phyloP scores from a whole-genome alignment of 2,797 vertebrate species.

The Onychomys torridus region DNA sequence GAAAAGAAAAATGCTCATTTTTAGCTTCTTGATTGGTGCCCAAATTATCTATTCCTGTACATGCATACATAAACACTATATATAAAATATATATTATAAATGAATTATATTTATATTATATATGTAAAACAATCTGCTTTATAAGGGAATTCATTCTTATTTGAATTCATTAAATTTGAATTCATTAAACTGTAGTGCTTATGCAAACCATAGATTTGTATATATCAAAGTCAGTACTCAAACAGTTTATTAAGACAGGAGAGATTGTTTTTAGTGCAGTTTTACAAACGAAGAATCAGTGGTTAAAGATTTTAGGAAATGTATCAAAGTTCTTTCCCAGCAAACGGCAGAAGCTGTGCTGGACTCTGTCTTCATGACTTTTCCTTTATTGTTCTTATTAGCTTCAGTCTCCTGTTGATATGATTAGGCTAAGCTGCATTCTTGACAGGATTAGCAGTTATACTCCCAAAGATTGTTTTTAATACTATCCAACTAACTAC shows the following conservation, averaged over 20 bases:
- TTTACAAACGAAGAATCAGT: slow-evolving; percentile 42
- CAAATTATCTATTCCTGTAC: slow-evolving; percentile 5
- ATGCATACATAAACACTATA: neutral
- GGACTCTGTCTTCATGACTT: neutral
- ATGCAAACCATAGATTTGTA: neutral
- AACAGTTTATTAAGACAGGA: neutral
- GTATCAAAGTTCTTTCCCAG: neutral
- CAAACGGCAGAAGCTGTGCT: neutral
- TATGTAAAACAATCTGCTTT: neutral
- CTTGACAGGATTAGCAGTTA: neutral
- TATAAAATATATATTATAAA: neutral
- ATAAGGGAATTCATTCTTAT: slow-evolving; percentile 22
- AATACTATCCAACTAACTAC: neutral
- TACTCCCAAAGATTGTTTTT: neutral
- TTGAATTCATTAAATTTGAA: slow-evolving; percentile 1
- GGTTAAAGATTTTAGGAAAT: neutral
- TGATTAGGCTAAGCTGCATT: neutral
- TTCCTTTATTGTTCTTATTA: neutral
- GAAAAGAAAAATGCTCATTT: neutral
- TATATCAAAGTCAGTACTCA: neutral
- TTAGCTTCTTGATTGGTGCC: neutral
- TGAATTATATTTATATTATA: neutral
- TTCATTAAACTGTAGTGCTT: neutral
- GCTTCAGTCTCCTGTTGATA: neutral
- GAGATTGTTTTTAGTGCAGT: slow-evolving; percentile 15